These are phyloP conservation scores for Drosophila differens DNA, from an alignment of 2,888 invertebrate species.

Conservation along the genomic window DNA sequence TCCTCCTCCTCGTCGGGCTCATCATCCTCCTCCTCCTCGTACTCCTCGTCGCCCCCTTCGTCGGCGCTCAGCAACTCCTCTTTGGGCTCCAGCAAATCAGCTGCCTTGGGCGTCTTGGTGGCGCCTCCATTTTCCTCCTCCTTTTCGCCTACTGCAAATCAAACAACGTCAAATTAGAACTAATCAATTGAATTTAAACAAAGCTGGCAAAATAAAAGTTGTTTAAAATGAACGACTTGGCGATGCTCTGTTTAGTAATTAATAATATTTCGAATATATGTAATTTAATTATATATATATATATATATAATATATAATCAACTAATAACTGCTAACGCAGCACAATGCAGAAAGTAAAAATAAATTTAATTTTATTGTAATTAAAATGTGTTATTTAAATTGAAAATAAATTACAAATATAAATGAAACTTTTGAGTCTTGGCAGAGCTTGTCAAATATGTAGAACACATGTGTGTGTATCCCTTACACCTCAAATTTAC, in stretches of 20 bases:
- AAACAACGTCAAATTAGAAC: slow-evolving; percentile 18
- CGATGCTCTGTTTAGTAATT: slow-evolving; percentile 11
- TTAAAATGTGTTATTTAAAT: background rate
- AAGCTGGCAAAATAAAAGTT: background rate
- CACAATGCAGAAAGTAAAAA: background rate
- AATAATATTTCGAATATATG: too few species aligned
- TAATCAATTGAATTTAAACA: slow-evolving; percentile 53
- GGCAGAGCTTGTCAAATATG: background rate
- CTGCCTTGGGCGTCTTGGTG: slow-evolving; percentile 36
- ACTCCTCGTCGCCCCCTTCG: slow-evolving; percentile 46
- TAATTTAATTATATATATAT: too few species aligned
- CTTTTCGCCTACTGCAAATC: slow-evolving; percentile 70
- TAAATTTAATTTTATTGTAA: background rate
- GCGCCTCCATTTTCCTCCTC: slow-evolving; percentile 60
- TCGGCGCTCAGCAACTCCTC: slow-evolving; percentile 80
- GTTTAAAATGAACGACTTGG: background rate
- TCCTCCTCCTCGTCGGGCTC: slow-evolving; percentile 57
- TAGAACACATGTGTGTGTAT: background rate
- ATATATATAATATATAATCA: too few species aligned
- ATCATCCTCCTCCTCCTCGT: slow-evolving; percentile 37
- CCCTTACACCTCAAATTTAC: background rate
- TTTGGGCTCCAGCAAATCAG: slow-evolving; percentile 78
- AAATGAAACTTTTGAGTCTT: background rate
- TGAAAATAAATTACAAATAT: background rate
- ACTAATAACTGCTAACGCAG: too few species aligned